A percentile compares a stretch with the other conserved stretches of the same genome.
Conservation (phyloP, 64 coral and sea anemone genomes). For the Stichodactyla helianthus region DNA sequence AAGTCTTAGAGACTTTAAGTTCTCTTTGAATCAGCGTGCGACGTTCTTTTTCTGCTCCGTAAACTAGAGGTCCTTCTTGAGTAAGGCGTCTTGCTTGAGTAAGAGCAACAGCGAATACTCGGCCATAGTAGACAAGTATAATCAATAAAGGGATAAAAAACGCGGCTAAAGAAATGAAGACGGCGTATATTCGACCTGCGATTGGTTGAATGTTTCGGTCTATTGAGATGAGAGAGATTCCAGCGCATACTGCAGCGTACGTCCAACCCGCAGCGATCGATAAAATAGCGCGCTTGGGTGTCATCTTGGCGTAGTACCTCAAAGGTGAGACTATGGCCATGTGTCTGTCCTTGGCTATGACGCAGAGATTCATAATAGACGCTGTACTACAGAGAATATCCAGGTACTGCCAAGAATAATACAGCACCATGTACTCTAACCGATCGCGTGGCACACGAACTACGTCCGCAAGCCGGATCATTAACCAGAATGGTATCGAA, state of each 20-base stretch:
- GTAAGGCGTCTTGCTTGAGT: conserved; percentile 43
- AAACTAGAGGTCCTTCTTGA: conserved; percentile 12
- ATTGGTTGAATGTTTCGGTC: conserved; percentile 20
- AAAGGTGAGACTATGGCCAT: conserved; percentile 74
- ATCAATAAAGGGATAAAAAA: conserved; percentile 63
- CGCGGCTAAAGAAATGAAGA: conserved; percentile 69
- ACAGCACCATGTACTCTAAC: conserved; percentile 20
- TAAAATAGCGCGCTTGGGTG: conserved; percentile 35
- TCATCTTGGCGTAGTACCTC: conserved; percentile 57
- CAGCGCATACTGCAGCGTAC: conserved; percentile 54
- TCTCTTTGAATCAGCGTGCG: conserved; percentile 48
- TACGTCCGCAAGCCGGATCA: conserved; percentile 33
- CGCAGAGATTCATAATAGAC: conserved; percentile 72
- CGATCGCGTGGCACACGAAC: neutral
- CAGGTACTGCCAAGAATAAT: conserved; percentile 71
- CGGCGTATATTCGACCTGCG: conserved; percentile 49
- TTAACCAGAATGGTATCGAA: conserved; percentile 72
- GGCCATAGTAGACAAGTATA: conserved; percentile 52
- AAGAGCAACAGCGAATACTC: conserved; percentile 47
- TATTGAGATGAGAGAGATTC: conserved; percentile 59
- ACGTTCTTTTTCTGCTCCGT: conserved; percentile 55
- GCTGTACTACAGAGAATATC: conserved; percentile 80
- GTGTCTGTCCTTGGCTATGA: conserved; percentile 80
- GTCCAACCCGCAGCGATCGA: conserved; percentile 53
- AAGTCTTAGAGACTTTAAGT: conserved; percentile 76